A percentile compares a stretch with the other conserved stretches of the same genome.
These are phyloP conservation scores for Drosophila silvestris DNA, from an alignment of 2,888 invertebrate species.

Conservation along the genomic window DNA sequence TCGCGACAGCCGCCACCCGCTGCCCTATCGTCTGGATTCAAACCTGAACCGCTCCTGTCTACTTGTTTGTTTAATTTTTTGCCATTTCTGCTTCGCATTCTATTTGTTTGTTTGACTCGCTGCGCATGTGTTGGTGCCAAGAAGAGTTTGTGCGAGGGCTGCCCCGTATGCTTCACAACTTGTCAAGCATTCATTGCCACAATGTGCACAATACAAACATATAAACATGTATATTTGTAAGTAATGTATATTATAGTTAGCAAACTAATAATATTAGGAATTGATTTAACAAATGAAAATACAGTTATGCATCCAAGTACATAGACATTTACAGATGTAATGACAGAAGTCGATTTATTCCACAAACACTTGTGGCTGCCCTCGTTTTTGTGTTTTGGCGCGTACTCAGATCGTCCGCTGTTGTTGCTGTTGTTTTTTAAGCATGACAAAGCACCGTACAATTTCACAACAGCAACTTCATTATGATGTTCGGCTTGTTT, in stretches of 20 bases:
- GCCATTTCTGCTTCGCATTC: slow-evolving; percentile 84
- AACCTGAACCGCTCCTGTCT: slow-evolving; percentile 81
- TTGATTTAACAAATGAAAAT: background rate
- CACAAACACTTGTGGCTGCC: slow-evolving; percentile 16
- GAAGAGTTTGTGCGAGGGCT: slow-evolving; percentile 59
- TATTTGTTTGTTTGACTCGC: slow-evolving; percentile 84
- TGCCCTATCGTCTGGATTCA: slow-evolving; percentile 33
- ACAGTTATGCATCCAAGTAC: background rate
- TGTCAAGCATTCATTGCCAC: background rate
- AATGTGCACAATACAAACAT: background rate
- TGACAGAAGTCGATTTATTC: background rate
- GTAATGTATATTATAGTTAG: background rate
- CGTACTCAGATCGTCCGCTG: slow-evolving; percentile 58
- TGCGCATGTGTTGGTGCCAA: slow-evolving; percentile 74
- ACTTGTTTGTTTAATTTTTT: slow-evolving; percentile 84
- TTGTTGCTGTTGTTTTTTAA: slow-evolving; percentile 68
- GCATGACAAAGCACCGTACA: slow-evolving; percentile 78
- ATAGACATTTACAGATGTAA: background rate
- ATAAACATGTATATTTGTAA: background rate
- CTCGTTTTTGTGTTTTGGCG: slow-evolving; percentile 73
- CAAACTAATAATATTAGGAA: background rate
- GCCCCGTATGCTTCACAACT: slow-evolving; percentile 1
- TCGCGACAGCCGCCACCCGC: slow-evolving; percentile 31
- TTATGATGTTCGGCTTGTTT: slow-evolving; percentile 79
- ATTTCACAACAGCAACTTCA: slow-evolving; percentile 83